Percentiles rank a stretch among this genome's conserved stretches.
Conservation (phyloP, 1,140 invertebrate species). For the Camponotus floridanus region DNA sequence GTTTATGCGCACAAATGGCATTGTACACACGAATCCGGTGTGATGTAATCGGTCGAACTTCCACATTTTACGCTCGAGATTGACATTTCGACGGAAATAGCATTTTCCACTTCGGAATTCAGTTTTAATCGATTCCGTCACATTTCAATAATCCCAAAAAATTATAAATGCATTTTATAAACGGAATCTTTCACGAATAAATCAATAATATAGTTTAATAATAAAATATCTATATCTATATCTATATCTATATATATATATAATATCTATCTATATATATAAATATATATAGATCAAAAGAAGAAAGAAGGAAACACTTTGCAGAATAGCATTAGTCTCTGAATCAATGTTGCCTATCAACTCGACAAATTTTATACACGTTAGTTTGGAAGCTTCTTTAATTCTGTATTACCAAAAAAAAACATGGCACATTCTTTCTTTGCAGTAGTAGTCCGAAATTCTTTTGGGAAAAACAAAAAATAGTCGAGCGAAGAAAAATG, state of each 20-base stretch:
- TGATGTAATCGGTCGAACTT: conserved; percentile 53
- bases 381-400: neutral
- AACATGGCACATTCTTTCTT: too few relatives aligned
- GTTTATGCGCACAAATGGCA: conserved; percentile 54
- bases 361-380: too few relatives aligned
- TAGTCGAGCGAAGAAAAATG: neutral
- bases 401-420: neutral
- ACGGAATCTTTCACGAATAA: neutral
- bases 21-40: conserved; percentile 26
- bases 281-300: too few relatives aligned
- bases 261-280: too few relatives aligned
- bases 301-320: too few relatives aligned
- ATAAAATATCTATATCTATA: neutral
- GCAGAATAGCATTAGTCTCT: too few relatives aligned
- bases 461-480: neutral
- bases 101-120: conserved; percentile 47
- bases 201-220: neutral
- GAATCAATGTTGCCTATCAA: too few relatives aligned
- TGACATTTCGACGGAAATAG: conserved; percentile 50
- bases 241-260: too few relatives aligned
- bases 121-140: conserved; percentile 36
- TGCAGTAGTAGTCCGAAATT: neutral
- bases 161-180: neutral
- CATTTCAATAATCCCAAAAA: neutral
- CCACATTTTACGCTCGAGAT: conserved; percentile 23